Evolutionary conservation across 2,797 vertebrate genomes (phyloP).

Genomic region (Falco concolor): DNA sequence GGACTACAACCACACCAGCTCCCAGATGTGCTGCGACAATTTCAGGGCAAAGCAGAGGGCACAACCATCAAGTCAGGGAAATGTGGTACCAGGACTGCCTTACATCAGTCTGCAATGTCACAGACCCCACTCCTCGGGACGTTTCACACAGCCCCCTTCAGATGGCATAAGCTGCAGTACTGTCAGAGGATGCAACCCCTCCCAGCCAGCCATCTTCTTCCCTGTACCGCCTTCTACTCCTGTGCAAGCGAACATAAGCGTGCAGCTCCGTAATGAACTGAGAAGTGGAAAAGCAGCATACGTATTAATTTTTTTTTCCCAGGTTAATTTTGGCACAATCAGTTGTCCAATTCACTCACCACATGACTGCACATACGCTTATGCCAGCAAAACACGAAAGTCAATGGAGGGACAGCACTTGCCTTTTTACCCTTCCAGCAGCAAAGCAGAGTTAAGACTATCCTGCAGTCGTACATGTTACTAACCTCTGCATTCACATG

Average conservation of each 20-base stretch:
- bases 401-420: background rate
- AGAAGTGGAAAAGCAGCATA: background rate
- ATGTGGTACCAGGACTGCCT: background rate
- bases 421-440: background rate
- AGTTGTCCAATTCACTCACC: background rate
- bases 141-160: background rate
- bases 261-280: background rate
- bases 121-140: rapidly evolving
- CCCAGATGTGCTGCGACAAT: background rate
- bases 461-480: rapidly evolving
- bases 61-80: background rate
- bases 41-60: background rate
- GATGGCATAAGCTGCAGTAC: background rate
- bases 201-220: background rate
- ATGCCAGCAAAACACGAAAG: background rate
- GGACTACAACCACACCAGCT: background rate
- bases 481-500: background rate
- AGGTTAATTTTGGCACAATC: background rate
- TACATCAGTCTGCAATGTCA: background rate
- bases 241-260: background rate
- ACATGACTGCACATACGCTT: rapidly evolving
- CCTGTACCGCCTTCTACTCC: background rate
- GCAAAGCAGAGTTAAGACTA: background rate
- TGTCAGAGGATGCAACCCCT: background rate
- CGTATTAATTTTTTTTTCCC: background rate